Evolutionary conservation across 2,888 invertebrate genomes (phyloP), one percentile per base, ranked within the genome.

Genomic region (Dryobotodes eremita): DNA sequence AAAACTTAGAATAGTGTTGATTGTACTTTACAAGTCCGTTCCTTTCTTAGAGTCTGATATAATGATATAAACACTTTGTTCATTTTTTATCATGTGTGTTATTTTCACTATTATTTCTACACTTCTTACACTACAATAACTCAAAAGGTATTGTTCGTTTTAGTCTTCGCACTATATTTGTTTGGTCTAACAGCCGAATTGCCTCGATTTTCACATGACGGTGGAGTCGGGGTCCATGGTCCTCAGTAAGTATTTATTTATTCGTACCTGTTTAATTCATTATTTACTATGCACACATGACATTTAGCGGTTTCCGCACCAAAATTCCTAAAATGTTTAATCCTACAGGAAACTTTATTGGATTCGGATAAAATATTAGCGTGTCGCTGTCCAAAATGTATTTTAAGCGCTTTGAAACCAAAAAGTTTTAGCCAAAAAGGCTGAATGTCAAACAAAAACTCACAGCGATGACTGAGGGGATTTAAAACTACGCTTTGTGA

Each of bases 361-460:
- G 26, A 64, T 64, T 42, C 53, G 48, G 73, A 84, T 85, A 73
- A 84, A 72, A 84, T 76, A 36, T 62, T 46, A 53, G 70, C 76
- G 50, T 61, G 23, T 74, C 71, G 48, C 75, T 74, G 64, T 69
- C 69, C 31, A 71, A 77, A 77, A 80, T 77, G 4, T 80, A 61
- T 71, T 71, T 59, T 69, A 78, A 80, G 53, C 75, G 68, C 65
- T 62, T 76, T 79, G 59, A 61, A 81, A 74, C 65, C 53, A 57
- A 80, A 77, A 86, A 86, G 72, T 85, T 83, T 73, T 36, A 36
- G 20, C 23, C 74, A 53, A 74, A 84, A 84, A 69, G 71, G 57
- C 73, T 66, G 53, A 59, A 76, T 74, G 66, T 77, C 80, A 77
- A 77, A 73, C 73, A 77, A 72, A 80, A 62, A 84, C 53, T 75